Evolutionary conservation across 2,888 invertebrate genomes (phyloP).

Genomic region (Leptodirus hochenwartii): DNA sequence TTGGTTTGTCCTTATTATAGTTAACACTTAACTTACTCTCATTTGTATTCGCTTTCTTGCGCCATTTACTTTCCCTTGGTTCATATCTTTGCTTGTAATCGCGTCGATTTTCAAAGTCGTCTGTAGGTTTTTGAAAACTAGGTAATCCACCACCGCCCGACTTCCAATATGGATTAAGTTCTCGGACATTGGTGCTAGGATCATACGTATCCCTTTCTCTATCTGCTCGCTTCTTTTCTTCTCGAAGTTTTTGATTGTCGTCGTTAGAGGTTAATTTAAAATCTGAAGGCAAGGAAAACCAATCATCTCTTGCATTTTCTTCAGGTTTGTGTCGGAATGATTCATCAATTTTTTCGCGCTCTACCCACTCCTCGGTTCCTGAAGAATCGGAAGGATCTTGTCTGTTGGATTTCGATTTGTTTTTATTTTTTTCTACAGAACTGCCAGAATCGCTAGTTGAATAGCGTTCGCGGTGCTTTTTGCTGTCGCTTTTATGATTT

Average conservation of each 20-base stretch:
- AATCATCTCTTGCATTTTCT: slow-evolving; percentile 39
- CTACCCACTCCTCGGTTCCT: slow-evolving; percentile 1
- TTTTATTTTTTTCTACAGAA: slow-evolving; percentile 7
- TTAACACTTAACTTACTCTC: too few species aligned
- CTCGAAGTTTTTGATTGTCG: slow-evolving; percentile 27
- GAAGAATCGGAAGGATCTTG: slow-evolving; percentile 4
- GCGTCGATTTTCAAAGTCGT: too few species aligned
- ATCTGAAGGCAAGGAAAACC: slow-evolving; percentile 52
- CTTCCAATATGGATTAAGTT: slow-evolving; percentile 88
- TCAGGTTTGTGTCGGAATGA: too few species aligned
- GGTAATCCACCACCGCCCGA: slow-evolving; percentile 76
- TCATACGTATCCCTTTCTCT: slow-evolving; percentile 40
- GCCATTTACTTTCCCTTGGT: too few species aligned
- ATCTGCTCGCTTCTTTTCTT: slow-evolving; percentile 32
- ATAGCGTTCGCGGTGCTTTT: slow-evolving; percentile 15
- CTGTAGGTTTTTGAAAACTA: slow-evolving; percentile 26
- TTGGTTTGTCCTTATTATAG: too few species aligned
- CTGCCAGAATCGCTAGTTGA: background rate
- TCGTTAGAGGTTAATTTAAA: slow-evolving; percentile 21
- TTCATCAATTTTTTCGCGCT: slow-evolving; percentile 2
- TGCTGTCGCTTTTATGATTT: slow-evolving; percentile 27
- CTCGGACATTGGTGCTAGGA: slow-evolving; percentile 52
- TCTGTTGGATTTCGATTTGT: slow-evolving; percentile 11
- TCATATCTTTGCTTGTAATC: too few species aligned
- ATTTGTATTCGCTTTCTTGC: too few species aligned